Conservation (phyloP, 2,797 vertebrate species). For the Pteronotus mesoamericanus region DNA sequence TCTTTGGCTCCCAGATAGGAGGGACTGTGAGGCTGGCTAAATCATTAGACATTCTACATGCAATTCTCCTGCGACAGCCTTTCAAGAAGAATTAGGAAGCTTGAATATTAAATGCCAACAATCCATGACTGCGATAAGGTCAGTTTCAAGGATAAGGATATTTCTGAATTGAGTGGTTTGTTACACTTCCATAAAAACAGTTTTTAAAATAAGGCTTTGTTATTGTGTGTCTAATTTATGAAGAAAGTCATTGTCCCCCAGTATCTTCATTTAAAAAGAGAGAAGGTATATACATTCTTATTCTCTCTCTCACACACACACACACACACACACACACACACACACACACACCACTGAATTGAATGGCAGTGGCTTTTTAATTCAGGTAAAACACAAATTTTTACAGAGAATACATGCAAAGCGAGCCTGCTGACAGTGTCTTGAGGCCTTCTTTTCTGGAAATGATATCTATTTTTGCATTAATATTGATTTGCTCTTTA, state of each 20-base stretch:
- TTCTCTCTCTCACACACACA: background rate
- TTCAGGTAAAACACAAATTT: background rate
- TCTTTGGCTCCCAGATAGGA: background rate
- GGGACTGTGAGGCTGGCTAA: conserved; percentile 53
- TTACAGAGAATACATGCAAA: background rate
- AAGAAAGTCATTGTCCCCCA: background rate
- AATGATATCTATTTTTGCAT: background rate
- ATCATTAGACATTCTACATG: conserved; percentile 65
- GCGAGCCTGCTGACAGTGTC: background rate
- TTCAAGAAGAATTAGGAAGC: conserved; percentile 72
- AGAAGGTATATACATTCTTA: background rate
- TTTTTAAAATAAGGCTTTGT: conserved; percentile 47
- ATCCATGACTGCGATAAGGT: conserved; percentile 47
- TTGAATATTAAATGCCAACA: conserved; percentile 74
- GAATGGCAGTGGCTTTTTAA: background rate
- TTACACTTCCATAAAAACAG: background rate
- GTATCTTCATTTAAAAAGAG: conserved; percentile 30
- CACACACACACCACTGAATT: background rate
- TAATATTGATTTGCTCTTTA: background rate
- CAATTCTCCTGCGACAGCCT: conserved; percentile 53
- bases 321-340: background rate
- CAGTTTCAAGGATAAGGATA: conserved; percentile 67
- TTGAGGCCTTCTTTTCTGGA: background rate
- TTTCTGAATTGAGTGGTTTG: conserved; percentile 48
- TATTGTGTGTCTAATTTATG: conserved; percentile 33